Conservation (phyloP, 2,797 vertebrate species). For the Sebastes umbrosus region DNA sequence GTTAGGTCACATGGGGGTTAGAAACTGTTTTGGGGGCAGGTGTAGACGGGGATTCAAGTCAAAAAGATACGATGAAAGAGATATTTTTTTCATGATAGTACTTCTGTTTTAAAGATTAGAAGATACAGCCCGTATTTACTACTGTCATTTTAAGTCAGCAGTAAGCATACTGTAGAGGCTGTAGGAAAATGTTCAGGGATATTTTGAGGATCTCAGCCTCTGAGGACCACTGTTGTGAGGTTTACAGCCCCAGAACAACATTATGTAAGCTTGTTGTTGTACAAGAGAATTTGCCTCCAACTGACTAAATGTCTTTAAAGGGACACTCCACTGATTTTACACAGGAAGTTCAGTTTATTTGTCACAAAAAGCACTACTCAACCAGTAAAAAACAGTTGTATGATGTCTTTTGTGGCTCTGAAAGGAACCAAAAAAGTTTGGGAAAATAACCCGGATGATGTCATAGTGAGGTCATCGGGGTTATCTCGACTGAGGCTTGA, state of each 20-base stretch:
- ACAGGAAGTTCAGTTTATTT: neutral
- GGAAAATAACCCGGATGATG: too few relatives aligned
- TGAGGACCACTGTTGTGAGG: neutral
- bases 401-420: neutral
- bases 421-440: too few relatives aligned
- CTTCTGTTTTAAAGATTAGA: neutral
- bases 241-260: conserved; percentile 4
- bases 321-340: neutral
- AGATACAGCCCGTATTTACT: neutral
- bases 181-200: neutral
- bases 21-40: neutral
- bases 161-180: neutral
- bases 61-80: neutral
- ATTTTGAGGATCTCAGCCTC: conserved; percentile 15
- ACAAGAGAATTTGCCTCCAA: neutral
- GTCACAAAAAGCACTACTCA: neutral
- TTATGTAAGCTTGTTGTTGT: conserved; percentile 13
- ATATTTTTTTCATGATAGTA: too few relatives aligned
- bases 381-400: neutral
- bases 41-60: neutral
- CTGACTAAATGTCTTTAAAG: neutral
- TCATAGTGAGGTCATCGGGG: too few relatives aligned
- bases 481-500: neutral
- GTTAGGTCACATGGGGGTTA: conserved; percentile 64
- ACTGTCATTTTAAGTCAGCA: neutral